Evolutionary conservation across 2,113 vertebrate genomes (phyloP).

Genomic region (Phocoena phocoena): DNA sequence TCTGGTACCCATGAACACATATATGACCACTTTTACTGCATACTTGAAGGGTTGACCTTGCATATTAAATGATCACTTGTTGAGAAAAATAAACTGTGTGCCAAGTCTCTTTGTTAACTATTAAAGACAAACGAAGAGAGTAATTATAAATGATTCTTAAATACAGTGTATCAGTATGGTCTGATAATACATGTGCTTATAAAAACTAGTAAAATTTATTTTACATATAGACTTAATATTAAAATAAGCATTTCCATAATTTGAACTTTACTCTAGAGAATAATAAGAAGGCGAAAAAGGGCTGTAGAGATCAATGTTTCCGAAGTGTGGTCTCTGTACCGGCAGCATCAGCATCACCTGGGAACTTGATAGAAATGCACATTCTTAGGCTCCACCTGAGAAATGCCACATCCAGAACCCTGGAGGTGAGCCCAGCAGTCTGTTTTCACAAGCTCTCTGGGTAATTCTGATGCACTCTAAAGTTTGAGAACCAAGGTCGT

Average conservation of each 20-base stretch:
- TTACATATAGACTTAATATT: background rate
- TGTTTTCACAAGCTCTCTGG: background rate
- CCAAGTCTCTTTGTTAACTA: background rate
- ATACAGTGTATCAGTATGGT: background rate
- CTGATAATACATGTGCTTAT: background rate
- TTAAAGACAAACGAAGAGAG: background rate
- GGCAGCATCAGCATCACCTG: too few species aligned
- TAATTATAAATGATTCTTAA: slow-evolving; percentile 21
- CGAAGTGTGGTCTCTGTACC: background rate
- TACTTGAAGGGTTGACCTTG: background rate
- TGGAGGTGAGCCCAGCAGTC: background rate
- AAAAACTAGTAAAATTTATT: background rate
- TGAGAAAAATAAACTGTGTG: background rate
- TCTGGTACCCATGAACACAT: background rate
- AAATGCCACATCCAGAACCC: background rate
- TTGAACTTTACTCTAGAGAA: background rate
- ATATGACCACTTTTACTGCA: background rate
- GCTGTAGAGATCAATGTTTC: background rate
- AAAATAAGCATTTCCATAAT: background rate
- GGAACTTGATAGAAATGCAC: background rate
- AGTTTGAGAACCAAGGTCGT: background rate
- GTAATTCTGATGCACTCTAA: background rate
- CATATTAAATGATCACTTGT: background rate
- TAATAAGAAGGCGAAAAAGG: background rate
- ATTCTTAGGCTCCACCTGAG: background rate